phyloP scores from a whole-genome alignment of 2,888 invertebrate species.

The Xylota segnis region DNA sequence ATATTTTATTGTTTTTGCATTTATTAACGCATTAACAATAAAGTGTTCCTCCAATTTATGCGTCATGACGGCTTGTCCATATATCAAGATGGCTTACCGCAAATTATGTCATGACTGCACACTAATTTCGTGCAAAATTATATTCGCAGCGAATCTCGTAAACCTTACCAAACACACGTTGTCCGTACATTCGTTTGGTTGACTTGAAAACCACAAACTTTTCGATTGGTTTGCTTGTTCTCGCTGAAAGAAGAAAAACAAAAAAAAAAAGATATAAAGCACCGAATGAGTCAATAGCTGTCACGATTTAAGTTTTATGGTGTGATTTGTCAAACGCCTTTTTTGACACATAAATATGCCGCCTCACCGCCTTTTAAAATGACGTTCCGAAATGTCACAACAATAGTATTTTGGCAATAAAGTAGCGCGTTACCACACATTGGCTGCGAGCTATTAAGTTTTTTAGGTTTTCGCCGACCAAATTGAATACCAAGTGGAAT shows the following conservation, averaged over 20 bases:
- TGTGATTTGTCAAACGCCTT: constrained; percentile 70
- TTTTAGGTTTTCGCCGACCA: constrained; percentile 25
- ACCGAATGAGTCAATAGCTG: constrained; percentile 62
- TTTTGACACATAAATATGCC: constrained; percentile 49
- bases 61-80: too few relatives aligned
- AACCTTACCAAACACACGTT: constrained; percentile 2
- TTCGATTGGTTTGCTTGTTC: constrained; percentile 4
- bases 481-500: constrained; percentile 47
- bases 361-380: constrained; percentile 54
- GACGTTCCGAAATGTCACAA: constrained; percentile 59
- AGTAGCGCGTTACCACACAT: constrained; percentile 56
- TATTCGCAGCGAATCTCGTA: neutral
- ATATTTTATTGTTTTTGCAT: neutral
- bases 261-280: constrained; percentile 14
- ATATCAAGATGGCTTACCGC: constrained; percentile 14
- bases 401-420: constrained; percentile 60
- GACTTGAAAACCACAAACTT: constrained; percentile 33
- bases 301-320: constrained; percentile 68
- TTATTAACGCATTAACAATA: neutral
- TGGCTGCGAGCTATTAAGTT: constrained; percentile 23
- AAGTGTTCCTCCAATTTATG: neutral
- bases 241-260: neutral
- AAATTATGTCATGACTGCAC: constrained; percentile 33
- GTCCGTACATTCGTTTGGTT: too few relatives aligned
- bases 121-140: constrained; percentile 31